Conservation (phyloP, 2,888 invertebrate genomes). For the Sinohyriopsis cumingii region DNA sequence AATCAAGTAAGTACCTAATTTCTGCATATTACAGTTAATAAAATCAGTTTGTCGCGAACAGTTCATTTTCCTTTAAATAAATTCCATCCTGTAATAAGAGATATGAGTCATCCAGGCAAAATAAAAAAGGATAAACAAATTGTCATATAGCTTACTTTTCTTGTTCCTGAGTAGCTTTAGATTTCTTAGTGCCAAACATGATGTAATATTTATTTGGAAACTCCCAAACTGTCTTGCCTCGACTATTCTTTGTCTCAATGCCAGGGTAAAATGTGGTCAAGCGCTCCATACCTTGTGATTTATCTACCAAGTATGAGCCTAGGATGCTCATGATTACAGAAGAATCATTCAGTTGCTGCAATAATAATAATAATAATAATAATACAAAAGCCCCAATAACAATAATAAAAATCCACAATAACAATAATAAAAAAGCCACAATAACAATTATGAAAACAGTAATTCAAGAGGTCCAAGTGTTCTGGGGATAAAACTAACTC, state of each 20-base stretch:
- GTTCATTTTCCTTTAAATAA: no score
- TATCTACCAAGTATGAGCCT: constrained; percentile 80
- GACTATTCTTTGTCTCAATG: constrained; percentile 49
- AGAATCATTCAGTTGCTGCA: constrained; percentile 92
- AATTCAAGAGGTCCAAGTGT: no score
- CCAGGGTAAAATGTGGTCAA: constrained; percentile 65
- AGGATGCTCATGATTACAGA: constrained; percentile 93
- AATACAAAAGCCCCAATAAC: not conserved
- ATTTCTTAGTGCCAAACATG: constrained; percentile 60
- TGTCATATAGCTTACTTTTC: constrained; percentile 51
- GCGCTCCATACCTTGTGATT: constrained; percentile 77
- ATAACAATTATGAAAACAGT: not conserved
- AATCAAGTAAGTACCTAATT: no score
- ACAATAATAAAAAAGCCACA: not conserved
- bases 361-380: constrained; percentile 42
- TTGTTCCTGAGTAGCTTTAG: constrained; percentile 38
- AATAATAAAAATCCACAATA: no score
- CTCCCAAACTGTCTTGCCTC: constrained; percentile 65
- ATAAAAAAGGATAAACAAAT: not conserved
- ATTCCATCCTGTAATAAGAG: no score
- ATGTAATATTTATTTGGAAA: constrained; percentile 69
- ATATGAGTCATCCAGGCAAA: constrained; percentile 3
- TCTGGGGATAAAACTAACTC: no score
- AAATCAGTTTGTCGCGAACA: no score
- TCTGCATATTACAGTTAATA: no score